phyloP scores from a whole-genome alignment of 2,797 vertebrate genomes.

The Amblyraja radiata region DNA sequence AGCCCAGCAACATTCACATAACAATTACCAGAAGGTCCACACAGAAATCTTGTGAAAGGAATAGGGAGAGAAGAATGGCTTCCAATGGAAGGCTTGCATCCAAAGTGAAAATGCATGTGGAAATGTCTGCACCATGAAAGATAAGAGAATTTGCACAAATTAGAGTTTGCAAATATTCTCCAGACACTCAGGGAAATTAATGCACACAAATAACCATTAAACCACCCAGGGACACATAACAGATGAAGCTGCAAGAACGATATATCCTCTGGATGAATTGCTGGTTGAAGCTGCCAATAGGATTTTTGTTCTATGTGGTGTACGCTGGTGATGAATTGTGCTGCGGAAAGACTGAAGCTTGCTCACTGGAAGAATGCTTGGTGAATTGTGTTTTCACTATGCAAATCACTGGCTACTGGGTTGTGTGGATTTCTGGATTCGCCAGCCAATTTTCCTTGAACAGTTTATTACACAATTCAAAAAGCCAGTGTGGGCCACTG shows the following conservation, averaged over 20 bases:
- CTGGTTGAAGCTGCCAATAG: neutral
- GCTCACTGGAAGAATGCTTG: neutral
- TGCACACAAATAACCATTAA: conserved; percentile 1
- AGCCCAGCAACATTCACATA: neutral
- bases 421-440: neutral
- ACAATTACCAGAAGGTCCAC: neutral
- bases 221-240: neutral
- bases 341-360: neutral
- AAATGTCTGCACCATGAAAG: neutral
- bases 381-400: neutral
- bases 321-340: neutral
- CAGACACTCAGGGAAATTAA: neutral
- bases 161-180: conserved; percentile 14
- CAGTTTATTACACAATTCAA: neutral
- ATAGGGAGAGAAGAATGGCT: neutral
- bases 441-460: neutral
- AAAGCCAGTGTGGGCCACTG: neutral
- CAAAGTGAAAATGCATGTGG: neutral
- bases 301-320: neutral
- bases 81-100: neutral
- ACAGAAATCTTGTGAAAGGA: neutral
- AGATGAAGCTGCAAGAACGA: neutral
- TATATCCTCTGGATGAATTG: neutral
- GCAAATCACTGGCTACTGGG: neutral
- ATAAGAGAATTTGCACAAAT: neutral